These are phyloP conservation scores for Pogona vitticeps DNA, from an alignment of 2,113 vertebrate genomes.

Conservation along the genomic window DNA sequence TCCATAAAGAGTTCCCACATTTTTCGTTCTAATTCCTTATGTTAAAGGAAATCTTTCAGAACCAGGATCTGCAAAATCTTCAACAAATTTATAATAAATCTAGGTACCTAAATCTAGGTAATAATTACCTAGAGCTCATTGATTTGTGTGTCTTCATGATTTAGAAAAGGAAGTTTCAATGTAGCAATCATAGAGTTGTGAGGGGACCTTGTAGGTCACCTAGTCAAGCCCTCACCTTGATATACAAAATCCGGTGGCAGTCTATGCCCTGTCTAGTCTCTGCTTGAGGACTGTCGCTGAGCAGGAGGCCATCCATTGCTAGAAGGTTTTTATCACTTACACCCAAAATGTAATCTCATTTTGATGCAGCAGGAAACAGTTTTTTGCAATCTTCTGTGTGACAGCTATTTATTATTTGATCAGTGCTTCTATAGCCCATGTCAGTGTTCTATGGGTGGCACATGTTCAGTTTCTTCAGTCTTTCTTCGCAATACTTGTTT, in stretches of 20 bases:
- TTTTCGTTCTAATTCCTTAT: background rate
- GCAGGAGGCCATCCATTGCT: too few relatives aligned
- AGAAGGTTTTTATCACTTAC: too few relatives aligned
- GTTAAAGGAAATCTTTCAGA: background rate
- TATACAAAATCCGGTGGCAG: background rate
- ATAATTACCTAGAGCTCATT: background rate
- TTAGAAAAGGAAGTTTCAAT: background rate
- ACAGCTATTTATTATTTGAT: too few relatives aligned
- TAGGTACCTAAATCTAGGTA: background rate
- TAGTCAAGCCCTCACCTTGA: background rate
- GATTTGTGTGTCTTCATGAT: background rate
- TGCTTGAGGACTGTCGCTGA: too few relatives aligned
- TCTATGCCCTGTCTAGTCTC: too few relatives aligned
- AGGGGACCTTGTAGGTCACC: background rate
- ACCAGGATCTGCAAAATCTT: background rate
- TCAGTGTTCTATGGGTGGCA: too few relatives aligned
- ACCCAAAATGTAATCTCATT: too few relatives aligned
- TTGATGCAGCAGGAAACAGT: too few relatives aligned
- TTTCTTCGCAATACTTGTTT: too few relatives aligned
- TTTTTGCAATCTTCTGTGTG: too few relatives aligned
- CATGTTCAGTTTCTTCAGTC: too few relatives aligned
- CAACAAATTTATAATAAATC: background rate
- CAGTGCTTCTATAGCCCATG: too few relatives aligned
- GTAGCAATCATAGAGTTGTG: background rate
- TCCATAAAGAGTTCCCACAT: background rate